phyloP scores from a whole-genome alignment of 2,113 vertebrate genomes.

The Ceratotherium simum region DNA sequence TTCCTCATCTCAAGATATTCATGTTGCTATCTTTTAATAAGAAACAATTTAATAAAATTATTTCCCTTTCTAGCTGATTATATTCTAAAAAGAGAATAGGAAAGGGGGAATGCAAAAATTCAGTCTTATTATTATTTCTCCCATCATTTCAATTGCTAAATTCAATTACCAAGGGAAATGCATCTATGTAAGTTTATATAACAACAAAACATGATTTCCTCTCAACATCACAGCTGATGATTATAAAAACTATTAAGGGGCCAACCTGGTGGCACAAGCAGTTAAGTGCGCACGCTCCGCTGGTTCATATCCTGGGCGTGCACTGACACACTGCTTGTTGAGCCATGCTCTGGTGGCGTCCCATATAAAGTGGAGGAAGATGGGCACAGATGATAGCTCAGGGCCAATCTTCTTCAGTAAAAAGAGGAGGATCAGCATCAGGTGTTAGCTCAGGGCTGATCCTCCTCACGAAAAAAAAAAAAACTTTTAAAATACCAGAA shows the following conservation, averaged over 20 bases:
- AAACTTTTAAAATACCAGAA: not conserved
- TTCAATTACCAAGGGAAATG: conserved; percentile 59
- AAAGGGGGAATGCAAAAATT: conserved; percentile 61
- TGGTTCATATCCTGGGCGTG: too few species aligned
- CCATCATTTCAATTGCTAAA: conserved; percentile 58
- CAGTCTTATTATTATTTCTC: conserved; percentile 61
- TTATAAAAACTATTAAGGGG: conserved; percentile 13
- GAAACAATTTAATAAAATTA: conserved; percentile 75
- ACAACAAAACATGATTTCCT: conserved; percentile 35
- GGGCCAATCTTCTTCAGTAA: too few species aligned
- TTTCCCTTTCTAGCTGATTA: conserved; percentile 68
- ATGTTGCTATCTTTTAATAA: conserved; percentile 68
- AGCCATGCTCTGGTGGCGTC: too few species aligned
- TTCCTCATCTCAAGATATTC: conserved; percentile 46
- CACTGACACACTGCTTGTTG: too few species aligned
- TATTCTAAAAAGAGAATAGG: conserved; percentile 70
- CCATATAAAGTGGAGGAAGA: too few species aligned
- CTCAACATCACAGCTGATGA: not conserved
- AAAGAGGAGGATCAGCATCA: too few species aligned
- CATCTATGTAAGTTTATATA: conserved; percentile 37
- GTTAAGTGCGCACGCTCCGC: too few species aligned
- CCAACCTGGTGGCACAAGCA: too few species aligned
- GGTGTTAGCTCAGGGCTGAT: too few species aligned
- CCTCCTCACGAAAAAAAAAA: too few species aligned
- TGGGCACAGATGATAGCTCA: too few species aligned